phyloP scores from a whole-genome alignment of 2,113 vertebrate species.

The Entelurus aequoreus region DNA sequence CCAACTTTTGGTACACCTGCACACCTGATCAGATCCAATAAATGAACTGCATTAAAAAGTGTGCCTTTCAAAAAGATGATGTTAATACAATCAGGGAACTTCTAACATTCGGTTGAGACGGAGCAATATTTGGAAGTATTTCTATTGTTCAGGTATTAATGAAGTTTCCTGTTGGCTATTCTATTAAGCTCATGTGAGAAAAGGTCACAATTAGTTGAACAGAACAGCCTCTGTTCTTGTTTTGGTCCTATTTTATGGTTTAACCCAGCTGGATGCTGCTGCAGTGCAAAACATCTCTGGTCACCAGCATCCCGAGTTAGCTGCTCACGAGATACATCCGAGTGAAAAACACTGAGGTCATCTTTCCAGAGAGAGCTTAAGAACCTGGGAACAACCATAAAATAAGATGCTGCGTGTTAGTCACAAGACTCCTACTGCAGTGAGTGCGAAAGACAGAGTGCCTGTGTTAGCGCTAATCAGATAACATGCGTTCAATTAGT shows the following conservation, averaged over 20 bases:
- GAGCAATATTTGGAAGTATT: background rate
- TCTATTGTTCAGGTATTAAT: background rate
- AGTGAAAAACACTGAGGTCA: conserved; percentile 72
- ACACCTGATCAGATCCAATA: too few relatives aligned
- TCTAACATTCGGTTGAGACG: too few relatives aligned
- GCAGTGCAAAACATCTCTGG: conserved; percentile 52
- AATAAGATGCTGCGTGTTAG: conserved; percentile 76
- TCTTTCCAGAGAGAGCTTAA: conserved; percentile 59
- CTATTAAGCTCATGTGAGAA: background rate
- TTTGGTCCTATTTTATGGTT: conserved; percentile 8
- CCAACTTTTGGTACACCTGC: too few relatives aligned
- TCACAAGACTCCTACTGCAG: conserved; percentile 75
- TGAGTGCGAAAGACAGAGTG: conserved; percentile 24
- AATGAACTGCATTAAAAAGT: too few relatives aligned
- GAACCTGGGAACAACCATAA: conserved; percentile 77
- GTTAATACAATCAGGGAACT: too few relatives aligned
- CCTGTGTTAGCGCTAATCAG: conserved; percentile 42
- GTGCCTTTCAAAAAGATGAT: too few relatives aligned
- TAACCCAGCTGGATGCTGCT: conserved; percentile 29
- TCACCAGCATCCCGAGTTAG: conserved; percentile 58
- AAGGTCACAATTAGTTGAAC: conserved; percentile 11
- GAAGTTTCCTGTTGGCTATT: background rate
- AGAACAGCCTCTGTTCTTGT: conserved; percentile 29
- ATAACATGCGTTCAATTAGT: conserved; percentile 37
- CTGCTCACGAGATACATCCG: conserved; percentile 65